Base-by-base conservation (phyloP, 2,888 invertebrate genomes). In the Cerastis leucographa region DNA sequence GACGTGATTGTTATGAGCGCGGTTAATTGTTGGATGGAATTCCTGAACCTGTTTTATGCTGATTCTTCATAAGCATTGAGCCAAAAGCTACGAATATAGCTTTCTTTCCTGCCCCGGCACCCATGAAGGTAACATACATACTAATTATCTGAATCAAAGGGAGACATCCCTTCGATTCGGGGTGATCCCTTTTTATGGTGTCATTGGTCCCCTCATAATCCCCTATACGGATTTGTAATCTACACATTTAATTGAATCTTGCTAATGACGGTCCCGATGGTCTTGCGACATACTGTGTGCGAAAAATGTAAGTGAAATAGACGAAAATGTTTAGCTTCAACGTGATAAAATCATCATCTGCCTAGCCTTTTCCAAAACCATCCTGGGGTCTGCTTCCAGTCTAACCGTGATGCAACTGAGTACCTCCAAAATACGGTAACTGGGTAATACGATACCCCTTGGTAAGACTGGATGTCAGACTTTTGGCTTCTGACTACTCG, bases 101-200 rank as follows among this genome's bases (percentile, higher is more conserved):
- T 42, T 54, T 25, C 25, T 71, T 61, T 40, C n/a, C 42, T 67
- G 17, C 49, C 9, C 54, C 0, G 1, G 11, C 22, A 25, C 5
- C 42, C 46, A 69, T 25, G 51, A 59, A 73, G 83, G 79, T 49
- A 22, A 61, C 64, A 70, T 65, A 75, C 78, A 81, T 81, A 86
- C 84, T 75, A 86, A 85, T 86, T 75, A 81, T 35, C 17, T 22
- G n/a, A 25, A 72, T 86, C 68, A 84, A 78, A 85, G 67, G 69
- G 67, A 80, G 29, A 62, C n/a, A 40, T 64, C 44, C 72, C 51
- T 65, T 81, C 67, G 40, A 84, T 70, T 66, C 44, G 61, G 25
- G 51, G 12, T 8, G 46, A 86, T 76, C 85, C 87, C 76, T 72
- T 84, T 85, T 79, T 73, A 84, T 73, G 44, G 79, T 49, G 71